A percentile compares a stretch with the other conserved stretches of the same genome.
phyloP scores from a whole-genome alignment of 2,888 invertebrate genomes.

The Sisyra terminalis region DNA sequence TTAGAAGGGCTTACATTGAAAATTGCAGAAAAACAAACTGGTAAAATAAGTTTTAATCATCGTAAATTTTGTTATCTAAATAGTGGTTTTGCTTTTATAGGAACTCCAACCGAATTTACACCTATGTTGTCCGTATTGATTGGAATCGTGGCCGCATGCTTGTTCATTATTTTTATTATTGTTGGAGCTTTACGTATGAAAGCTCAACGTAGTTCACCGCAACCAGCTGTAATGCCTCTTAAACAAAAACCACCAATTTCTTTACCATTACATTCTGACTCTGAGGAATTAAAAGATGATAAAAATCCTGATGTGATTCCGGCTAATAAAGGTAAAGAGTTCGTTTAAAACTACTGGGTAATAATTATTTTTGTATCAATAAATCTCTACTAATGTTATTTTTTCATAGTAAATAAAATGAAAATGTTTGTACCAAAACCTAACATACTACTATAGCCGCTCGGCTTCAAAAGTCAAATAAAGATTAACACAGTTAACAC shows the following conservation, averaged over 20 bases:
- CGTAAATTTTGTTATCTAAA: background rate
- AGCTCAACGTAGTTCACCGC: constrained; percentile 33
- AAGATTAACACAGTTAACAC: no score
- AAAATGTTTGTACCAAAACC: no score
- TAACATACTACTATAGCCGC: no score
- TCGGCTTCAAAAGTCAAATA: no score
- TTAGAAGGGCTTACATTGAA: constrained; percentile 59
- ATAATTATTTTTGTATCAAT: background rate
- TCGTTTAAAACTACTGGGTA: constrained; percentile 6
- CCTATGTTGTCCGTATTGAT: constrained; percentile 47
- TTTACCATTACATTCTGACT: constrained; percentile 40
- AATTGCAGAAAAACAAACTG: constrained; percentile 60
- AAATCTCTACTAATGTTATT: no score
- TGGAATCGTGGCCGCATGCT: constrained; percentile 50
- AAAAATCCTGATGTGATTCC: constrained; percentile 82
- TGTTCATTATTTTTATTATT: constrained; percentile 44
- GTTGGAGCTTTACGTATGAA: constrained; percentile 42
- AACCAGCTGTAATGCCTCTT: constrained; percentile 34
- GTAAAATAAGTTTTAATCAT: constrained; percentile 26
- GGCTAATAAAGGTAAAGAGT: constrained; percentile 58
- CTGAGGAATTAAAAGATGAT: constrained; percentile 63
- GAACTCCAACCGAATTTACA: constrained; percentile 33
- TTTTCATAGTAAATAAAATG: background rate
- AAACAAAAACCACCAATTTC: constrained; percentile 50
- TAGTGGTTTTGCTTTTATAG: constrained; percentile 19